Evolutionary conservation across 2,113 vertebrate species (phyloP).

Genomic region (Lanius collurio): DNA sequence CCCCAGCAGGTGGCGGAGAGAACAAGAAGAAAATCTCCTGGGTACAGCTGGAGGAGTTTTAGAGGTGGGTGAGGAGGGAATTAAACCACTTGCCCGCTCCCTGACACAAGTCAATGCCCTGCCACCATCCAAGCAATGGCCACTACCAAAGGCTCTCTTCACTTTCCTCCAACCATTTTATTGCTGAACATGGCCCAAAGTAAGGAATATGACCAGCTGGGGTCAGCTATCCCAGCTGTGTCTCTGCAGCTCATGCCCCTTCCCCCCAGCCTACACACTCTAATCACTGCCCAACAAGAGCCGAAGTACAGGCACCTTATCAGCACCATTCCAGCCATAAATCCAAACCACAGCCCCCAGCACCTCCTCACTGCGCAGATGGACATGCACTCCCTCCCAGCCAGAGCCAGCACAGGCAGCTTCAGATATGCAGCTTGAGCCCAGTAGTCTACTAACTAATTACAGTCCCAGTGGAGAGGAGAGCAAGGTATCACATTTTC

Average conservation of each 20-base stretch:
- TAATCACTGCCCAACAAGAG: background rate
- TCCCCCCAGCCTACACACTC: fast-evolving
- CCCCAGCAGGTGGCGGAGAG: background rate
- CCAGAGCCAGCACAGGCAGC: background rate
- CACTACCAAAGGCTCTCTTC: background rate
- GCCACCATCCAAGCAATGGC: background rate
- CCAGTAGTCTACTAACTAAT: fast-evolving
- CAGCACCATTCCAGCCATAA: background rate
- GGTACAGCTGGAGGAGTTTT: background rate
- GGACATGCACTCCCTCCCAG: fast-evolving
- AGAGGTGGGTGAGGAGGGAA: background rate
- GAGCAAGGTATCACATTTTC: background rate
- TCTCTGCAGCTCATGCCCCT: background rate
- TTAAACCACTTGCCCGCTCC: background rate
- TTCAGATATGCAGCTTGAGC: fast-evolving
- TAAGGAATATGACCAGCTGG: background rate
- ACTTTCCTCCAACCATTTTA: background rate
- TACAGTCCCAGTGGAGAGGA: background rate
- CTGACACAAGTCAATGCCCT: background rate
- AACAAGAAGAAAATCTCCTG: background rate
- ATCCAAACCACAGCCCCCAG: background rate
- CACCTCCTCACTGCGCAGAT: fast-evolving
- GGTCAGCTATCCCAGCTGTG: background rate
- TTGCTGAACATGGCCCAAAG: background rate
- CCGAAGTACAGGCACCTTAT: background rate